Conservation (phyloP, 2,113 vertebrate genomes). For the Grus americana region DNA sequence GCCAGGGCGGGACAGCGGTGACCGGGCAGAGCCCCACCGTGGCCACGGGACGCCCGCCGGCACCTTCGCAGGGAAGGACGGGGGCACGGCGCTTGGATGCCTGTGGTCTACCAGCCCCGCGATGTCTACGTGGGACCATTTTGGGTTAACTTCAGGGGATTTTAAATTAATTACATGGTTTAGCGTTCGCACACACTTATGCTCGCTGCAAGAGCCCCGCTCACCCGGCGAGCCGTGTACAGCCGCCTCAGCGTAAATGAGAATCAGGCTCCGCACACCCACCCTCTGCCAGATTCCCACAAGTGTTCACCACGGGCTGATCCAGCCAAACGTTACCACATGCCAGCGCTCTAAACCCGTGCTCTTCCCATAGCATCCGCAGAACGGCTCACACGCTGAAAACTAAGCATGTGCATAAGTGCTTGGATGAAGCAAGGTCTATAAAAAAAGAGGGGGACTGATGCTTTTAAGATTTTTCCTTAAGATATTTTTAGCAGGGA, state of each 20-base stretch:
- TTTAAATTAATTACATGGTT: not conserved
- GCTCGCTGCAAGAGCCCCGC: not conserved
- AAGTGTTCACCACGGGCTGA: fast-evolving
- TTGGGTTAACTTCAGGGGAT: not conserved
- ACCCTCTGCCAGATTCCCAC: slow-evolving; percentile 21
- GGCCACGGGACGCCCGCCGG: fast-evolving
- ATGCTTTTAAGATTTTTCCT: not conserved
- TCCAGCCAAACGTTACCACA: not conserved
- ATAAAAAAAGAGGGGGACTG: not conserved
- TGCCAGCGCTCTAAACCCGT: not conserved
- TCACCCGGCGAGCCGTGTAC: not conserved
- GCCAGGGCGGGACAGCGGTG: fast-evolving
- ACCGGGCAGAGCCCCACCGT: fast-evolving
- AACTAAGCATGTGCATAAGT: not conserved
- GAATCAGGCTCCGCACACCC: not conserved
- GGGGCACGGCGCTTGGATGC: not conserved
- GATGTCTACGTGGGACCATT: not conserved
- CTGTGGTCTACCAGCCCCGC: not conserved
- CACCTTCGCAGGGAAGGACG: not conserved
- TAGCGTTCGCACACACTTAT: not conserved
- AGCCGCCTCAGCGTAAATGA: not conserved
- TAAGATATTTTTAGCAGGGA: slow-evolving; percentile 13
- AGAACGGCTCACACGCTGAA: not conserved
- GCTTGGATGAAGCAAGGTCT: not conserved
- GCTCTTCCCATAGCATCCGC: not conserved